These are phyloP conservation scores for Tromatobia lineatoria DNA, from an alignment of 2,888 invertebrate genomes.

Conservation along the genomic window DNA sequence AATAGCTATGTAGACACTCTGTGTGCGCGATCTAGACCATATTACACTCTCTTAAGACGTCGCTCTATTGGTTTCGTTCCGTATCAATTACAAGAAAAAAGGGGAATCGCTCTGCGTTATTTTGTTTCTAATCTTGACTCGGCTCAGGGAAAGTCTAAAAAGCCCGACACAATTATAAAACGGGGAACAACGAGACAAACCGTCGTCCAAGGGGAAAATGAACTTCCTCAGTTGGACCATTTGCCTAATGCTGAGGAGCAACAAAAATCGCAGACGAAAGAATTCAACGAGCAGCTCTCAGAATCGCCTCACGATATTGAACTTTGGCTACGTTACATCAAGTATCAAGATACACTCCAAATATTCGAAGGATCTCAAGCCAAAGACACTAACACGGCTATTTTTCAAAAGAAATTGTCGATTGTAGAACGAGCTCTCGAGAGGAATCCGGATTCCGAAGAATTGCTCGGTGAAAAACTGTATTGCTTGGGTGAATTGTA, in stretches of 20 bases:
- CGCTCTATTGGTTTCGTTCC: conserved; percentile 74
- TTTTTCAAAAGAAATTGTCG: conserved; percentile 87
- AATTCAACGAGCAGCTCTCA: conserved; percentile 86
- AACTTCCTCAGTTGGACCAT: conserved; percentile 54
- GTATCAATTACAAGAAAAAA: conserved; percentile 69
- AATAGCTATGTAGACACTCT: conserved; percentile 88
- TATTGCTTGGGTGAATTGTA: conserved; percentile 86
- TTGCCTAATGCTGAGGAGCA: conserved; percentile 85
- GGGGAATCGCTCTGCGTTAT: conserved; percentile 73
- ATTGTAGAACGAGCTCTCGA: conserved; percentile 88
- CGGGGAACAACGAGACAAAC: conserved; percentile 27
- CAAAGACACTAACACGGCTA: conserved; percentile 72
- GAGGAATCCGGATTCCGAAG: conserved; percentile 87
- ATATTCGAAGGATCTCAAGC: conserved; percentile 46
- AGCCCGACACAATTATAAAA: conserved; percentile 80
- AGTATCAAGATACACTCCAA: conserved; percentile 86
- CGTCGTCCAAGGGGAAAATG: conserved; percentile 10
- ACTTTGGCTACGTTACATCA: conserved; percentile 88
- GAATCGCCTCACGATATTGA: conserved; percentile 87
- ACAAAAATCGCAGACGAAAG: conserved; percentile 86
- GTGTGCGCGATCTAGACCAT: conserved; percentile 88
- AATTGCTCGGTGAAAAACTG: conserved; percentile 86
- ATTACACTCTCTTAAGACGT: conserved; percentile 81
- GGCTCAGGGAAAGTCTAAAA: conserved; percentile 70
- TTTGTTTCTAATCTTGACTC: conserved; percentile 73